These are phyloP conservation scores for Halcyon chelicuti DNA, from an alignment of 2,797 vertebrate species.

Conservation along the genomic window DNA sequence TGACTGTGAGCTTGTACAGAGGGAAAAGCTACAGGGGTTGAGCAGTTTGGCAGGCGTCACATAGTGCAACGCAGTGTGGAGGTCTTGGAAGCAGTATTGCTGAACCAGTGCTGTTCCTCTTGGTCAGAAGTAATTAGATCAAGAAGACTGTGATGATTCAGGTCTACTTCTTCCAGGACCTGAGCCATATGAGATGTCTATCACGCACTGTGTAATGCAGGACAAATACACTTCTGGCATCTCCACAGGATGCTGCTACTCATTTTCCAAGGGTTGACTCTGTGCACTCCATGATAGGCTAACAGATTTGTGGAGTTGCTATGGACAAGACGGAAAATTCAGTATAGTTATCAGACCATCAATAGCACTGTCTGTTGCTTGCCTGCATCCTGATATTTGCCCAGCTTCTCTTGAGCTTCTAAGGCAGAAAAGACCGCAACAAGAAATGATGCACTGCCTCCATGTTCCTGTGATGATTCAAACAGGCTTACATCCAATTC, in stretches of 20 bases:
- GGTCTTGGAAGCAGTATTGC: neutral
- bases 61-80: neutral
- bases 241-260: neutral
- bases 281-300: neutral
- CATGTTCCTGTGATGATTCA: neutral
- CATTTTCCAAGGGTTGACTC: neutral
- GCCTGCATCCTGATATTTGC: neutral
- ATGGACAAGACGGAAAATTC: fast-evolving
- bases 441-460: neutral
- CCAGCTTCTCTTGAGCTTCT: neutral
- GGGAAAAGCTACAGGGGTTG: neutral
- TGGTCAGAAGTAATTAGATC: neutral
- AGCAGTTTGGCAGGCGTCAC: neutral
- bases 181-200: neutral
- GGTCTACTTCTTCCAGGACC: neutral
- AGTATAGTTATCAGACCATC: neutral
- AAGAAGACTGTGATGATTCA: neutral
- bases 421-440: neutral
- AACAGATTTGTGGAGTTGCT: neutral
- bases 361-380: neutral
- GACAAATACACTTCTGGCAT: neutral
- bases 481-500: fast-evolving
- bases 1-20: neutral
- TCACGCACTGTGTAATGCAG: neutral
- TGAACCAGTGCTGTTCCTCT: neutral